These are phyloP conservation scores for Phyllostomus hastatus DNA, from an alignment of 2,113 vertebrate genomes.

Conservation along the genomic window DNA sequence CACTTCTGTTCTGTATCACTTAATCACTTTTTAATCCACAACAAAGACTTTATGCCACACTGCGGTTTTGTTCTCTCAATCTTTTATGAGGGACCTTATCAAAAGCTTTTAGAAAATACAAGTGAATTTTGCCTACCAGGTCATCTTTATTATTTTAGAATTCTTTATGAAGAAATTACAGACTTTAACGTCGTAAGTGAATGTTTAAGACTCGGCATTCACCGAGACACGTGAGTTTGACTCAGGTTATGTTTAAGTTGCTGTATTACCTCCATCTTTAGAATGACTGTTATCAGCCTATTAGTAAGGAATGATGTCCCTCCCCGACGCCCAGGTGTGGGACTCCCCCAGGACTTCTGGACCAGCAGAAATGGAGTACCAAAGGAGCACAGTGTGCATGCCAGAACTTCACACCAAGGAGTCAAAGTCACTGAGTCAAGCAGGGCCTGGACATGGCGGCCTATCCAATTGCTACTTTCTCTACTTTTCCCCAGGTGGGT, in stretches of 20 bases:
- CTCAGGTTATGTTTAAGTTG: not conserved
- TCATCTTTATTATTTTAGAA: constrained; percentile 75
- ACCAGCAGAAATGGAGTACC: not conserved
- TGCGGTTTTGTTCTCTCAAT: constrained; percentile 76
- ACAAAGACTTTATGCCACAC: constrained; percentile 61
- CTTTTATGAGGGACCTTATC: constrained; percentile 75
- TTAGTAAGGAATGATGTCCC: not conserved
- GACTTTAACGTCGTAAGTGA: constrained; percentile 55
- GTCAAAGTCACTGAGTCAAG: not conserved
- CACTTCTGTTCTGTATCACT: constrained; percentile 56
- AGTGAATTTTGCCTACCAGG: constrained; percentile 71
- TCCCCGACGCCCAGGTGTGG: not conserved
- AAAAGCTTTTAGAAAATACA: constrained; percentile 76
- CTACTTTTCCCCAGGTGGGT: not conserved
- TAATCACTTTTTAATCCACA: constrained; percentile 73
- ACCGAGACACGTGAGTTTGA: not conserved
- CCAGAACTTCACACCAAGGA: not conserved
- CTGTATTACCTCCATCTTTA: not conserved
- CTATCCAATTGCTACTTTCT: rapidly evolving
- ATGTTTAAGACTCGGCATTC: constrained; percentile 50
- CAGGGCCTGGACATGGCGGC: not conserved
- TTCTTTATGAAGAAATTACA: constrained; percentile 74
- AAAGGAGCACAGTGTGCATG: rapidly evolving
- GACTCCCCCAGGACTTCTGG: not conserved
- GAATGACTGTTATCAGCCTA: not conserved